These are phyloP conservation scores for Eudasyphora cyanicolor DNA, from an alignment of 2,888 invertebrate genomes.

Conservation along the genomic window DNA sequence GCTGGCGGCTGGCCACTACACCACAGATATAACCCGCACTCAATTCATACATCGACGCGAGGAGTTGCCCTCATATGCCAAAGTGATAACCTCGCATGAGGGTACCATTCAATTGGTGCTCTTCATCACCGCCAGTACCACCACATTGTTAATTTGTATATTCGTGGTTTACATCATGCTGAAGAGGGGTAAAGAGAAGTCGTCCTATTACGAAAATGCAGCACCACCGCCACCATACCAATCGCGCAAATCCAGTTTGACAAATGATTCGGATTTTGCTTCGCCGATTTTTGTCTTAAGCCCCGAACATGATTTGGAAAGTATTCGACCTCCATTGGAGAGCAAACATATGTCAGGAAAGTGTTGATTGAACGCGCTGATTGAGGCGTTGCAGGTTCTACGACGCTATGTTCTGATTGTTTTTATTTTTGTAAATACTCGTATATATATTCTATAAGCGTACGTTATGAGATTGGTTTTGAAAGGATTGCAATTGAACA, in stretches of 20 bases:
- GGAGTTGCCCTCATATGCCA: conserved; percentile 69
- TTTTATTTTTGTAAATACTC: neutral
- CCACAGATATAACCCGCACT: conserved; percentile 84
- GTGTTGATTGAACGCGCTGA: neutral
- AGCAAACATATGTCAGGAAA: conserved; percentile 18
- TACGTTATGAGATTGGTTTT: neutral
- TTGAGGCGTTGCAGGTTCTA: neutral
- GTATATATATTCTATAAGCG: conserved; percentile 7
- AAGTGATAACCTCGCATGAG: conserved; percentile 78
- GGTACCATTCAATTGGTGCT: conserved; percentile 86
- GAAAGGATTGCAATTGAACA: neutral
- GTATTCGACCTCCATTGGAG: conserved; percentile 67
- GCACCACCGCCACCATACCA: conserved; percentile 45
- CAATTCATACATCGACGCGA: conserved; percentile 82
- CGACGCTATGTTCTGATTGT: neutral
- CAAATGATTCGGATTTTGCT: conserved; percentile 75
- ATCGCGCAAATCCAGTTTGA: conserved; percentile 62
- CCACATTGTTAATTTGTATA: conserved; percentile 89
- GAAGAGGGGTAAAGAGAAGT: conserved; percentile 83
- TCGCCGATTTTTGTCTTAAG: conserved; percentile 80
- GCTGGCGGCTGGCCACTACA: conserved; percentile 78
- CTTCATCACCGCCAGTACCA: conserved; percentile 88
- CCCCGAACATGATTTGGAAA: conserved; percentile 70
- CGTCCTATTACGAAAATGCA: conserved; percentile 67
- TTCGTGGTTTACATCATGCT: conserved; percentile 88